phyloP scores from a whole-genome alignment of 2,113 vertebrate genomes.

The Erpornis zantholeuca region DNA sequence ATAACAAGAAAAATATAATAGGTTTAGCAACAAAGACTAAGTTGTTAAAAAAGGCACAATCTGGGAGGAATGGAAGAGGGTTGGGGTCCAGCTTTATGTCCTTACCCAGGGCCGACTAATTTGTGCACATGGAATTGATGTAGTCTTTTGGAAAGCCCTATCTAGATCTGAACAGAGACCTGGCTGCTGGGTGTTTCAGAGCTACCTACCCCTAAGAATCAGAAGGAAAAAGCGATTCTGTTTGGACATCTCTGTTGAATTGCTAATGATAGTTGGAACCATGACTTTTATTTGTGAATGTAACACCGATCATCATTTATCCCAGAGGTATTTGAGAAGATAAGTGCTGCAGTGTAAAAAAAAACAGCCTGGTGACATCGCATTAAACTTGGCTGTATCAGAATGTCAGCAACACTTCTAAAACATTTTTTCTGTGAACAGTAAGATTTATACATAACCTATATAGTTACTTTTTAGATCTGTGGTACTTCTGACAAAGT shows the following conservation, averaged over 20 bases:
- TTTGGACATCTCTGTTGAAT: neutral
- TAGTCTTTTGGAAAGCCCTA: neutral
- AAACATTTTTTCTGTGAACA: neutral
- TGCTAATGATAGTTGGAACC: neutral
- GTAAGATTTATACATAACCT: neutral
- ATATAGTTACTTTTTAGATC: neutral
- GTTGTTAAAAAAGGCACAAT: neutral
- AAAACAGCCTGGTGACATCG: neutral
- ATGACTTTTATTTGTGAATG: neutral
- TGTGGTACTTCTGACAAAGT: neutral
- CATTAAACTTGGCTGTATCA: neutral
- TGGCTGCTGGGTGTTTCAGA: neutral
- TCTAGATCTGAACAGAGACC: neutral
- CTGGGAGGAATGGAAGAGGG: neutral
- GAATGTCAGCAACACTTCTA: neutral
- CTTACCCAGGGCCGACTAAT: neutral
- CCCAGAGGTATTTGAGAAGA: neutral
- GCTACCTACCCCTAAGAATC: neutral
- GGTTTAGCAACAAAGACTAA: neutral
- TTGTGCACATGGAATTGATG: neutral
- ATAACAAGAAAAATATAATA: neutral
- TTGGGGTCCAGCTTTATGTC: neutral
- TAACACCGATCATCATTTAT: neutral
- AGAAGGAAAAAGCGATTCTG: neutral
- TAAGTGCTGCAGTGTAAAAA: neutral